Evolutionary conservation across 2,113 vertebrate genomes (phyloP).

Genomic region (Phalacrocorax pelagicus): DNA sequence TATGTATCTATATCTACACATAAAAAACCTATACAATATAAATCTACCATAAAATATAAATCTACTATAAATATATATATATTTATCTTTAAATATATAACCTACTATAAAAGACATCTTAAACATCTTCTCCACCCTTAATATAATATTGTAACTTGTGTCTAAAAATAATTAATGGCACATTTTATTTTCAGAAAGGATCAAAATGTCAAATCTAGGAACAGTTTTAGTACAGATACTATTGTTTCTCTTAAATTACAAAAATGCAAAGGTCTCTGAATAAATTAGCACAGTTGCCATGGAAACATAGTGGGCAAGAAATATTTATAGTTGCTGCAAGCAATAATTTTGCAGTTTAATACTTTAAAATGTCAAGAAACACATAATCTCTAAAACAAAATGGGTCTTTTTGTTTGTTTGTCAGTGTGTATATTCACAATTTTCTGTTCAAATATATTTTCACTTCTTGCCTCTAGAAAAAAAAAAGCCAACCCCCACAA

Average conservation of each 20-base stretch:
- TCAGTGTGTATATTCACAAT: neutral
- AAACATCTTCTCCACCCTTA: neutral
- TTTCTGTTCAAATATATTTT: neutral
- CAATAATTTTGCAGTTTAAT: slow-evolving; percentile 64
- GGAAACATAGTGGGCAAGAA: slow-evolving; percentile 68
- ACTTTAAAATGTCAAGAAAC: slow-evolving; percentile 63
- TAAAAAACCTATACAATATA: neutral
- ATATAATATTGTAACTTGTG: neutral
- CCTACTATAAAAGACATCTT: neutral
- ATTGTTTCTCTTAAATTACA: slow-evolving; percentile 56
- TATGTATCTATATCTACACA: neutral
- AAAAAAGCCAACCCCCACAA: neutral
- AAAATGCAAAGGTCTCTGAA: slow-evolving; percentile 63
- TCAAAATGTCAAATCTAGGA: slow-evolving; percentile 14
- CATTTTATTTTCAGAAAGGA: slow-evolving; percentile 38
- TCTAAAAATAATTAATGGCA: neutral
- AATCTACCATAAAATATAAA: neutral
- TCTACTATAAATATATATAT: no score
- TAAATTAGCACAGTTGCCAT: slow-evolving; percentile 68
- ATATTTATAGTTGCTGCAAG: slow-evolving; percentile 71
- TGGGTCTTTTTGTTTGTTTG: neutral
- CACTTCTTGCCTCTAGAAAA: neutral
- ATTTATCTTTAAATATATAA: no score
- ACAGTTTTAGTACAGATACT: slow-evolving; percentile 30
- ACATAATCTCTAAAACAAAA: slow-evolving; percentile 31